Evolutionary conservation across 2,113 vertebrate genomes (phyloP).

Genomic region (Sorex araneus): DNA sequence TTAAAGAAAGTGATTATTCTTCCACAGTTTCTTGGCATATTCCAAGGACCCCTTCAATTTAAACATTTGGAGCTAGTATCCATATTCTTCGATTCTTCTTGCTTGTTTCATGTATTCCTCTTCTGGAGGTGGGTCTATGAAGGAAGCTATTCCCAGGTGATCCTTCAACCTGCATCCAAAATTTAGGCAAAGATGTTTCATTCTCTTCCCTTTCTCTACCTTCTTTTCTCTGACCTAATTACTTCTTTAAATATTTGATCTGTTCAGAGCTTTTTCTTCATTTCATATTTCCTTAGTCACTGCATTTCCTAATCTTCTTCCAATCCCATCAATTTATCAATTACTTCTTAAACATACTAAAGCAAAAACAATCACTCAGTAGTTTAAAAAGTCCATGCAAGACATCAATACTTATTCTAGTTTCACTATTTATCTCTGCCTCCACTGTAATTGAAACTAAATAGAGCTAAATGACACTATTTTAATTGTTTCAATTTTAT

Average conservation of each 20-base stretch:
- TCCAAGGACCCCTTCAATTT: neutral
- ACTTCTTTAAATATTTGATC: neutral
- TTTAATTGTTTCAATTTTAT: neutral
- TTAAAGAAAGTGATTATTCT: neutral
- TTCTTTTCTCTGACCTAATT: no score
- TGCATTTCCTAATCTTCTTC: neutral
- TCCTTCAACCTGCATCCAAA: neutral
- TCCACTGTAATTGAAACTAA: neutral
- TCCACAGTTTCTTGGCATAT: neutral
- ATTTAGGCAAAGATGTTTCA: neutral
- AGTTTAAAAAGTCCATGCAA: neutral
- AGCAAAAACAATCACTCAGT: neutral
- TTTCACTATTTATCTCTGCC: neutral
- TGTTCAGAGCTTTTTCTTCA: neutral
- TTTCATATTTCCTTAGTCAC: no score
- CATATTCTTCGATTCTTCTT: neutral
- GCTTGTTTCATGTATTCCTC: rapidly evolving
- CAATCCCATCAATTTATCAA: neutral
- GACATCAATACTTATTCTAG: neutral
- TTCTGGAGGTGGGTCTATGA: neutral
- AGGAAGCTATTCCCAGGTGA: neutral
- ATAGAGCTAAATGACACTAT: neutral
- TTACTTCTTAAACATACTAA: neutral
- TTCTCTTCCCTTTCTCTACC: neutral
- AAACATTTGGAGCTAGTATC: rapidly evolving